phyloP scores from a whole-genome alignment of 37 sponge, comb jelly and placozoan species.

The Oscarella lobularis region DNA sequence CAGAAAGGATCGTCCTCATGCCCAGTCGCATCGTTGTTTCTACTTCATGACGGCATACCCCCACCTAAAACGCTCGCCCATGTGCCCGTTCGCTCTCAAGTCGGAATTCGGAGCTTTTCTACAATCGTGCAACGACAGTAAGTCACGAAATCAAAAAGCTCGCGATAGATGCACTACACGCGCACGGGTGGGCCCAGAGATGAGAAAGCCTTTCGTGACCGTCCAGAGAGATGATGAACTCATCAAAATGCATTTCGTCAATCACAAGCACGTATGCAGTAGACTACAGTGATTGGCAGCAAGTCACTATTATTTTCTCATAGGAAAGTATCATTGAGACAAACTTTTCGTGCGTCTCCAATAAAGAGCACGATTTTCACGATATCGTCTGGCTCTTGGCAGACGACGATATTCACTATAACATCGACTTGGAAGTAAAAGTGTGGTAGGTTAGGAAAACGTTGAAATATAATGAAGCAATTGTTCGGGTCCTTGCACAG shows the following conservation, averaged over 20 bases:
- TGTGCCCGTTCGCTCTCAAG: neutral
- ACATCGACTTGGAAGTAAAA: neutral
- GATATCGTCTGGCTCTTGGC: neutral
- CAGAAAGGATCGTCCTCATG: neutral
- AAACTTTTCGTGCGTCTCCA: neutral
- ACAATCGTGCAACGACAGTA: neutral
- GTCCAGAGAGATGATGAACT: neutral
- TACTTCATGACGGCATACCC: neutral
- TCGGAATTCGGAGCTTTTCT: neutral
- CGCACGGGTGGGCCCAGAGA: too few relatives aligned
- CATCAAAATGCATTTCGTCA: neutral
- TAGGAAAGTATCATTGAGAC: constrained; percentile 3
- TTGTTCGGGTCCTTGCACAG: too few relatives aligned
- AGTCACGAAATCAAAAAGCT: too few relatives aligned
- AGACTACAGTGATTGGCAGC: too few relatives aligned
- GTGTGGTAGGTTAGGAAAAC: too few relatives aligned
- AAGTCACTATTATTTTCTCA: neutral
- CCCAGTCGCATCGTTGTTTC: neutral
- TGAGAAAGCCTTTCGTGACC: neutral
- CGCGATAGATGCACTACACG: too few relatives aligned
- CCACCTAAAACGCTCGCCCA: neutral
- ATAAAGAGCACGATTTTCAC: neutral
- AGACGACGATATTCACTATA: neutral
- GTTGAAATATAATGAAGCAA: too few relatives aligned
- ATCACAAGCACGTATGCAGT: neutral